Evolutionary conservation across 2,888 invertebrate genomes (phyloP).

Genomic region (Mythimna impura): DNA sequence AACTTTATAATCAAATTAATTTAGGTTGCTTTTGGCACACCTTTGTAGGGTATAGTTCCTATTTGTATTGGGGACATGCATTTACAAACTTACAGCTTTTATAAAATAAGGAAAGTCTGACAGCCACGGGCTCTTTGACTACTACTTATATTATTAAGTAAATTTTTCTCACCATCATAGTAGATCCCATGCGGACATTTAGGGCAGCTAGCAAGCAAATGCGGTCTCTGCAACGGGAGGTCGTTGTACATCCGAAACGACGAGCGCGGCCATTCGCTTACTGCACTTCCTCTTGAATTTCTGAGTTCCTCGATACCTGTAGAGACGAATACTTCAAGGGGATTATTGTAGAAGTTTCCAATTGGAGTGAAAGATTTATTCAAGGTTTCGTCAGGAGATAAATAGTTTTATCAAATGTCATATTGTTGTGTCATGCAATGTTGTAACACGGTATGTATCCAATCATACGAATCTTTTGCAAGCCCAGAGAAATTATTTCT

Average conservation of each 20-base stretch:
- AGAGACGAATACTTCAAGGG: conserved; percentile 79
- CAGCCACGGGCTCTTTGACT: too few relatives aligned
- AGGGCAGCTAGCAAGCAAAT: conserved; percentile 88
- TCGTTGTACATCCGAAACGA: conserved; percentile 77
- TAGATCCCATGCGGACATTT: conserved; percentile 79
- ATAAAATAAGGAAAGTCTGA: too few relatives aligned
- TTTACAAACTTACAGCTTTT: too few relatives aligned
- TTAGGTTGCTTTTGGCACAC: too few relatives aligned
- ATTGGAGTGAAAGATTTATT: background rate
- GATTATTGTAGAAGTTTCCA: conserved; percentile 69
- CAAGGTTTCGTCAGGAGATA: background rate
- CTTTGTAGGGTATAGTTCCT: too few relatives aligned
- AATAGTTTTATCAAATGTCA: background rate
- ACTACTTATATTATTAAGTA: too few relatives aligned
- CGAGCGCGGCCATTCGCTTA: conserved; percentile 84
- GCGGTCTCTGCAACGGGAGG: conserved; percentile 84
- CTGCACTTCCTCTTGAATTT: conserved; percentile 87
- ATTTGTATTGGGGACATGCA: too few relatives aligned
- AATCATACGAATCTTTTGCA: background rate
- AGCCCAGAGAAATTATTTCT: background rate
- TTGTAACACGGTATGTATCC: background rate
- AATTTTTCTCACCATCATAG: conserved; percentile 78
- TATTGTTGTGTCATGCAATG: background rate
- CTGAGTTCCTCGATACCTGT: conserved; percentile 88
- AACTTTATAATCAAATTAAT: too few relatives aligned